phyloP scores from a whole-genome alignment of 2,888 invertebrate genomes.

The Pristionchus japonicus region DNA sequence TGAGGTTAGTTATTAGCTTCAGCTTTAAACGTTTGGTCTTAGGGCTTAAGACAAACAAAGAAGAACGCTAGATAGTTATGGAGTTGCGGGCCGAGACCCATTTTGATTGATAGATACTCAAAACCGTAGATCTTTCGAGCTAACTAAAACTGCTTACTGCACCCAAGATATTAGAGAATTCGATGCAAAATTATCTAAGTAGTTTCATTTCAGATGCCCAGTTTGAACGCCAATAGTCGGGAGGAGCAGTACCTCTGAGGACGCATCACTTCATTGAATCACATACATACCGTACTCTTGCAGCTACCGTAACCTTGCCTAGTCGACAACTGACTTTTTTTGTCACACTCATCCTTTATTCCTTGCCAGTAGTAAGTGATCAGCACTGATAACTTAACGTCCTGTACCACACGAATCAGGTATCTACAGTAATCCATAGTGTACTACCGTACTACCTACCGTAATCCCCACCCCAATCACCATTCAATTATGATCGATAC shows the following conservation, averaged over 20 bases:
- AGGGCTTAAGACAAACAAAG: background rate
- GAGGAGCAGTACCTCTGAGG: slow-evolving; percentile 5
- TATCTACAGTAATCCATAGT: slow-evolving; percentile 6
- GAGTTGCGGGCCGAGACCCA: too few species aligned
- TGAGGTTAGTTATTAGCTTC: background rate
- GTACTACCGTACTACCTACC: background rate
- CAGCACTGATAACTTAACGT: background rate
- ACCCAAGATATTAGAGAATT: too few species aligned
- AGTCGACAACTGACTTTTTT: background rate
- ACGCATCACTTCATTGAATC: background rate
- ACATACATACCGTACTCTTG: background rate
- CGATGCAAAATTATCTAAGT: too few species aligned
- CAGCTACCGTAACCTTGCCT: slow-evolving; percentile 44
- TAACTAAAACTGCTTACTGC: too few species aligned
- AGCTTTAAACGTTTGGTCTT: background rate
- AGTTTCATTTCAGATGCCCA: background rate
- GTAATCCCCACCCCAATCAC: background rate
- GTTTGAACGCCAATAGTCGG: slow-evolving; percentile 11
- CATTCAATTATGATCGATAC: slow-evolving; percentile 32
- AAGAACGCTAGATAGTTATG: too few species aligned
- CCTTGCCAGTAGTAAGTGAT: slow-evolving; percentile 30
- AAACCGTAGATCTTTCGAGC: too few species aligned
- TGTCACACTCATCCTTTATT: background rate
- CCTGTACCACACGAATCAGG: slow-evolving; percentile 21
- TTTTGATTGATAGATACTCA: too few species aligned